A percentile compares a stretch with the other conserved stretches of the same genome.
phyloP scores from a whole-genome alignment of 2,888 invertebrate genomes.

The Pristionchus fissidentatus region DNA sequence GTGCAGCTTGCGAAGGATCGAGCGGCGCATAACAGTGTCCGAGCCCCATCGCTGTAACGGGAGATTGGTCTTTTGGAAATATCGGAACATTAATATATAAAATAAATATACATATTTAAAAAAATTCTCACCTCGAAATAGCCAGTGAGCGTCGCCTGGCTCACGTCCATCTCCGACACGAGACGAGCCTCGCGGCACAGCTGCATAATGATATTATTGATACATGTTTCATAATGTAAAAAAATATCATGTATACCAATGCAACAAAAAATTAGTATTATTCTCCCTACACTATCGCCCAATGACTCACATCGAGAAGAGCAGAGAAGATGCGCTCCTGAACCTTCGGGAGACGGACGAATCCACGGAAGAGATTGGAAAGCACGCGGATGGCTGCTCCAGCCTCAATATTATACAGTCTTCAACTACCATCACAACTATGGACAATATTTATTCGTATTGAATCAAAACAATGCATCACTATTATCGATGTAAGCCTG shows the following conservation, averaged over 20 bases:
- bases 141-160: conserved; percentile 51
- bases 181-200: conserved; percentile 55
- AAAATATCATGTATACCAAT: background rate
- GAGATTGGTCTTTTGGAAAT: background rate
- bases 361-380: conserved; percentile 91
- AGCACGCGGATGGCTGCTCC: conserved; percentile 80
- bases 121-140: conserved; percentile 50
- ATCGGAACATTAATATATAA: background rate
- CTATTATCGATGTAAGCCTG: too few species aligned
- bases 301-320: conserved; percentile 49
- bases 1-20: conserved; percentile 67
- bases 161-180: conserved; percentile 55
- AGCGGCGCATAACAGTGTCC: conserved; percentile 59
- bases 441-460: too few species aligned
- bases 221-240: background rate
- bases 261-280: background rate
- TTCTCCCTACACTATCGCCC: background rate
- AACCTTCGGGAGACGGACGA: conserved; percentile 85
- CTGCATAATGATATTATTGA: conserved; percentile 51
- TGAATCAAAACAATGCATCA: too few species aligned
- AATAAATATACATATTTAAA: background rate
- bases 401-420: conserved; percentile 56
- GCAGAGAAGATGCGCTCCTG: conserved; percentile 85
- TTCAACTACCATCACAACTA: background rate
- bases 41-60: conserved; percentile 58